A percentile compares a stretch with the other conserved stretches of the same genome.
Evolutionary conservation across 2,797 vertebrate genomes (phyloP).

Genomic region (Megaceryle alcyon): DNA sequence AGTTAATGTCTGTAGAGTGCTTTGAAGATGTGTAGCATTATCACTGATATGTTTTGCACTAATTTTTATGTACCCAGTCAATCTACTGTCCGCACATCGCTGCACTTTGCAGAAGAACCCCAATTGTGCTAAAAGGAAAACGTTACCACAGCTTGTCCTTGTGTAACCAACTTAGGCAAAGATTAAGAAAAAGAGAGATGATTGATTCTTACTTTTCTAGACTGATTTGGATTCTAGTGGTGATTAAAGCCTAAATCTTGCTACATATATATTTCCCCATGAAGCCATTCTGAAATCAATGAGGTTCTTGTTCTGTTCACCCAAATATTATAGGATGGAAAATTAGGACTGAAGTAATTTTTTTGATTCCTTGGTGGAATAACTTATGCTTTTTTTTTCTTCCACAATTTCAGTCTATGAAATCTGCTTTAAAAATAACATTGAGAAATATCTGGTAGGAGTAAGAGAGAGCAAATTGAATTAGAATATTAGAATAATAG

Average conservation of each 20-base stretch:
- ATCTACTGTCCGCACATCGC: background rate
- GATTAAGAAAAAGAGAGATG: background rate
- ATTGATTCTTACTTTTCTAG: background rate
- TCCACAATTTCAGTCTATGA: background rate
- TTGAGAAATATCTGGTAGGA: background rate
- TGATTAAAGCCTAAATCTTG: background rate
- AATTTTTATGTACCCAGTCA: background rate
- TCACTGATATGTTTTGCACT: background rate
- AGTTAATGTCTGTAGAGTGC: background rate
- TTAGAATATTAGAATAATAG: background rate
- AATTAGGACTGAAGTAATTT: background rate
- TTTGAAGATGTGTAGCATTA: conserved; percentile 3
- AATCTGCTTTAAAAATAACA: background rate
- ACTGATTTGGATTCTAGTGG: background rate
- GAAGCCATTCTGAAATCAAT: background rate
- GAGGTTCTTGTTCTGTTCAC: background rate
- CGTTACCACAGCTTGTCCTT: background rate
- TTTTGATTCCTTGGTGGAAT: background rate
- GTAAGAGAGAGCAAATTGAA: background rate
- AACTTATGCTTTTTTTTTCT: background rate
- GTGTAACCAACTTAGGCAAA: background rate
- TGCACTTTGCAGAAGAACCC: background rate
- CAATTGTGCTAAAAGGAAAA: background rate
- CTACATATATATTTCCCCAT: background rate
- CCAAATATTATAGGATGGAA: background rate